Evolutionary conservation across 2,113 vertebrate genomes (phyloP), one percentile per base, ranked within the genome.

Genomic region (Ovibos moschatus): DNA sequence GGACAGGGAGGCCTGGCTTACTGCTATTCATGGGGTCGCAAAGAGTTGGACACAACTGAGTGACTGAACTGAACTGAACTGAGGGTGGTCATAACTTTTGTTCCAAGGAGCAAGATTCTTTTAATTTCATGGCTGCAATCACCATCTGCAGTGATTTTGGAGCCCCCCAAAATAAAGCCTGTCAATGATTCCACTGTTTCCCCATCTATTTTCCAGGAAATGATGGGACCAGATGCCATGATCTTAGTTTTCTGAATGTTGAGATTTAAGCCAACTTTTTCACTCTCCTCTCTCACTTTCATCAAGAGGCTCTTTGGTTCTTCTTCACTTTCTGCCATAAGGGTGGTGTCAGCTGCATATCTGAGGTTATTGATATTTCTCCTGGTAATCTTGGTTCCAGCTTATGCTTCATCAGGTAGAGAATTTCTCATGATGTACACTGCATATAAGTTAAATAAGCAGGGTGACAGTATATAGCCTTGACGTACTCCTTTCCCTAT

Each of bases 151-250:
- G 33, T 67, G 64, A 5, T 67, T 67, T 67, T 9, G 17, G 64
- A 36, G 33, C 16, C 8, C 16, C 3, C 0, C 0, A 5, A 67
- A 67, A 36, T 67, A 36, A n/a, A 64, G 4, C 36, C 33, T n/a
- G 64, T n/a, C 33, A n/a, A n/a, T 36, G 8, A 36, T 36, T 67
- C 33, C 8, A 36, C 64, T 36, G 64, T 67, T 67, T 67, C 64
- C 33, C 33, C 33, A 36, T 67, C 33, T 67, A 36, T 67, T 36
- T 67, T 4, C 33, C 8, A 67, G 9, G 8, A 67, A n/a, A 1
- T 19, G 64, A 67, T 19, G 33, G 64, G 33, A 67, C 8, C 8
- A n/a, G 33, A 36, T 67, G 17, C 1, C 64, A 36, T 67, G 33
- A 67, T 10, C 64, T 67, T 36, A 36, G 4, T 36, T 67, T 67